Percentiles rank a stretch among this genome's conserved stretches.
Evolutionary conservation across 2,888 invertebrate genomes (phyloP).

Genomic region (Latrodectus elegans): DNA sequence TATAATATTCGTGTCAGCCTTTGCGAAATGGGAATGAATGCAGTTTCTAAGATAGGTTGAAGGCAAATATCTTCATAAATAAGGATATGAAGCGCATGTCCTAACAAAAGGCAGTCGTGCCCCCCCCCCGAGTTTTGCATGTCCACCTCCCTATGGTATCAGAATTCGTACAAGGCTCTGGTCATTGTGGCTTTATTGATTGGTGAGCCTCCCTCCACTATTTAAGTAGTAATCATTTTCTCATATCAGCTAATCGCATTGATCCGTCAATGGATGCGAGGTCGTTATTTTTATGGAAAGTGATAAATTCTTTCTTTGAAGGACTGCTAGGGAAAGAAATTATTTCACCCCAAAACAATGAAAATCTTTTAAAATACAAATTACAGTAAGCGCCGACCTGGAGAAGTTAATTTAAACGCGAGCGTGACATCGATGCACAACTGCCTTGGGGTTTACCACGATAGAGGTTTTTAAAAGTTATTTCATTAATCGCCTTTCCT

Average conservation of each 20-base stretch:
- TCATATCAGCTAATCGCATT: neutral
- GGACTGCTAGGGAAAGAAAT: constrained; percentile 24
- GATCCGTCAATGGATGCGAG: neutral
- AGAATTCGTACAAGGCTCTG: too few species aligned
- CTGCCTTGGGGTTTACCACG: constrained; percentile 19
- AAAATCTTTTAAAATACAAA: constrained; percentile 46
- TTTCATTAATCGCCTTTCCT: constrained; percentile 56
- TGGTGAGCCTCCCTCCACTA: too few species aligned
- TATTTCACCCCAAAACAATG: constrained; percentile 58
- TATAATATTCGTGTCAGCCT: too few species aligned
- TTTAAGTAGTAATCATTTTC: too few species aligned
- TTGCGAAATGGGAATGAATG: too few species aligned
- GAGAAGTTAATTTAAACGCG: constrained; percentile 65
- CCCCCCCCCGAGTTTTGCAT: too few species aligned
- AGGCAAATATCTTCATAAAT: too few species aligned
- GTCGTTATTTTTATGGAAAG: constrained; percentile 1
- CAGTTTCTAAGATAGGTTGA: too few species aligned
- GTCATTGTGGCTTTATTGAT: too few species aligned
- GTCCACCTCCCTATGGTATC: too few species aligned
- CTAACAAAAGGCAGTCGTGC: too few species aligned
- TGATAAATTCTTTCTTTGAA: constrained; percentile 38
- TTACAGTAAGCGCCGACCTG: constrained; percentile 18
- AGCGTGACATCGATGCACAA: constrained; percentile 49
- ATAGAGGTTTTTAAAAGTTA: constrained; percentile 58
- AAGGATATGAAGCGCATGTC: too few species aligned